phyloP scores from a whole-genome alignment of 92 coral and sea anemone species.

The Epizoanthus ramosus region DNA sequence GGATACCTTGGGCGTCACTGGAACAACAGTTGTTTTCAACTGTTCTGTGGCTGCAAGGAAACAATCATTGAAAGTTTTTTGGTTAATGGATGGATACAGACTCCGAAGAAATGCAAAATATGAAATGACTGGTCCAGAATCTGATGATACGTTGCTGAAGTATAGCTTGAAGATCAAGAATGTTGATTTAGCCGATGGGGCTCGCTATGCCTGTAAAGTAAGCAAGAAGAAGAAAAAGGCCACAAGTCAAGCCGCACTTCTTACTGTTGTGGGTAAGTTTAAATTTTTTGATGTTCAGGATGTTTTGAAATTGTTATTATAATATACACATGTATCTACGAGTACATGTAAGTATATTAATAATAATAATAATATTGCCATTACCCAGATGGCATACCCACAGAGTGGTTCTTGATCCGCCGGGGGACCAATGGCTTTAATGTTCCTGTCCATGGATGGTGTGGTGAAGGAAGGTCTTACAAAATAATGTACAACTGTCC shows the following conservation, averaged over 20 bases:
- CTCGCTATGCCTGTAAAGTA: slow-evolving; percentile 27
- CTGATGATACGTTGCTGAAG: neutral
- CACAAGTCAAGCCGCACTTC: neutral
- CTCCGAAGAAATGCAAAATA: slow-evolving; percentile 19
- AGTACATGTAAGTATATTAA: too few relatives aligned
- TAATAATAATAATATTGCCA: too few relatives aligned
- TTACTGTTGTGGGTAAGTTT: slow-evolving; percentile 21
- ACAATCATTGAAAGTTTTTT: slow-evolving; percentile 35
- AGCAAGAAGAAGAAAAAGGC: neutral
- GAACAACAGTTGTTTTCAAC: slow-evolving; percentile 48
- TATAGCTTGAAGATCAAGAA: slow-evolving; percentile 11
- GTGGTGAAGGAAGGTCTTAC: too few relatives aligned
- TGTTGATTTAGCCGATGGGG: neutral
- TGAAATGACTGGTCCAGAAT: slow-evolving; percentile 32
- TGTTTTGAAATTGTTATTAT: too few relatives aligned
- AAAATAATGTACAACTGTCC: too few relatives aligned
- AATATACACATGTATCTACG: neutral
- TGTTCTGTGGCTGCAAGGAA: slow-evolving; percentile 69
- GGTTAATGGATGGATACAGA: slow-evolving; percentile 66
- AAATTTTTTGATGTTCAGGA: neutral
- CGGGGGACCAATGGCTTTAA: too few relatives aligned
- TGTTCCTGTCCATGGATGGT: too few relatives aligned
- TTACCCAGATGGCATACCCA: too few relatives aligned
- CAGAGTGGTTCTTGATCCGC: too few relatives aligned
- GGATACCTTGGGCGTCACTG: slow-evolving; percentile 46